These are phyloP conservation scores for Zaprionus africanus DNA, from an alignment of 1,140 invertebrate genomes.

Conservation along the genomic window DNA sequence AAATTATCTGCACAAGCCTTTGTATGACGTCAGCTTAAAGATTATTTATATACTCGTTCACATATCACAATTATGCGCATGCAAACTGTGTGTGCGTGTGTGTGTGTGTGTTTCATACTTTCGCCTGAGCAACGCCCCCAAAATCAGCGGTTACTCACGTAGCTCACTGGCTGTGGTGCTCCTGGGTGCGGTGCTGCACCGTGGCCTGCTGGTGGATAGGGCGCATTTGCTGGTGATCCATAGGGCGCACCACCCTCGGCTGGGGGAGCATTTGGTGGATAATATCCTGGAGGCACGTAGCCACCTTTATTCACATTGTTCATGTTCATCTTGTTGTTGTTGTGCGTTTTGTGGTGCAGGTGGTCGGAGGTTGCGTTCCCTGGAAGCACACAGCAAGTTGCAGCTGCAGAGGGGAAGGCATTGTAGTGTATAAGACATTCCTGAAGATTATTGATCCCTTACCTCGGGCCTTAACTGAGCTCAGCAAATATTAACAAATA, in stretches of 20 bases:
- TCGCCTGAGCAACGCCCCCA: conserved; percentile 32
- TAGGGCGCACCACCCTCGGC: conserved; percentile 51
- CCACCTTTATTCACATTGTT: conserved; percentile 74
- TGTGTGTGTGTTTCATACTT: background rate
- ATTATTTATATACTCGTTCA: background rate
- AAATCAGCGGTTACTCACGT: conserved; percentile 24
- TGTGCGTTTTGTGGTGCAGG: conserved; percentile 27
- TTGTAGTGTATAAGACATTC: background rate
- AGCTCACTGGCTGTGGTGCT: conserved; percentile 19
- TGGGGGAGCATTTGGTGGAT: conserved; percentile 69
- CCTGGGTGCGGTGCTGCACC: conserved; percentile 3
- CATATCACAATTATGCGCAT: conserved; percentile 17
- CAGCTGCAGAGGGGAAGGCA: background rate
- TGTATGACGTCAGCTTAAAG: conserved; percentile 5
- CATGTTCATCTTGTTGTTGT: conserved; percentile 45
- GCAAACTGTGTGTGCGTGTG: background rate
- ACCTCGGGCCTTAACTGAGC: background rate
- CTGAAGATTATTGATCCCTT: background rate
- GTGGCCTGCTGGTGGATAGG: conserved; percentile 13
- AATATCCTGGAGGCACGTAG: conserved; percentile 70
- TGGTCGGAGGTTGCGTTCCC: conserved; percentile 23
- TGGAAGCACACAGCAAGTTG: conserved; percentile 31
- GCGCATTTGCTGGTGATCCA: conserved; percentile 17
- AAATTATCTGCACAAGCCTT: background rate
- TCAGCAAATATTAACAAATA: background rate